phyloP scores from a whole-genome alignment of 2,888 invertebrate genomes.

The Drosophila putrida region DNA sequence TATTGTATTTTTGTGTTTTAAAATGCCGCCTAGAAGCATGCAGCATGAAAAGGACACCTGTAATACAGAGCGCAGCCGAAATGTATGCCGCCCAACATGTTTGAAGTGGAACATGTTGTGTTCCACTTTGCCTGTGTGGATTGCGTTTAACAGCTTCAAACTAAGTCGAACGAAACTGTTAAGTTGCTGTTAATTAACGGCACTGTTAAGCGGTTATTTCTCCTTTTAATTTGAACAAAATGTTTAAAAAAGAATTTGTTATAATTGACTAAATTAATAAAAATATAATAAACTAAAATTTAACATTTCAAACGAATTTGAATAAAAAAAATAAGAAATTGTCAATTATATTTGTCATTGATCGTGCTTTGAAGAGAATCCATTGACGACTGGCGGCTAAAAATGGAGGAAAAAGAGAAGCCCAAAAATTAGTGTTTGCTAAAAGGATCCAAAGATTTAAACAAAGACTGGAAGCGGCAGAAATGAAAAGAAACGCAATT shows the following conservation, averaged over 20 bases:
- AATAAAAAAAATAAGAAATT: too few relatives aligned
- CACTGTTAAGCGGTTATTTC: not conserved
- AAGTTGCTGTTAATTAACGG: not conserved
- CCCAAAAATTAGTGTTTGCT: not conserved
- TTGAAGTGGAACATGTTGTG: constrained; percentile 47
- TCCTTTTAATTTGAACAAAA: too few relatives aligned
- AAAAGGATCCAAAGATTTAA: not conserved
- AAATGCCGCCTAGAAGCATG: constrained; percentile 30
- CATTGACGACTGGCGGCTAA: too few relatives aligned
- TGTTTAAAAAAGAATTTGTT: too few relatives aligned
- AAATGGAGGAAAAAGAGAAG: too few relatives aligned
- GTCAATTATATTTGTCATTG: too few relatives aligned
- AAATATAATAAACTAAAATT: too few relatives aligned
- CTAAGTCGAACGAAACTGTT: not conserved
- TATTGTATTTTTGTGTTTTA: not conserved
- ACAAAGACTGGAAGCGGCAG: not conserved
- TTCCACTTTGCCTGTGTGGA: constrained; percentile 54
- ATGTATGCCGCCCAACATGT: constrained; percentile 56
- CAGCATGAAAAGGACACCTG: constrained; percentile 48
- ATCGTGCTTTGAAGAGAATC: too few relatives aligned
- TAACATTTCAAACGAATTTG: too few relatives aligned
- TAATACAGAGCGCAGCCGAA: constrained; percentile 15
- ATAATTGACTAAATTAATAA: too few relatives aligned
- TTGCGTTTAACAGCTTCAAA: constrained; percentile 6
- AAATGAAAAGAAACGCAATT: not conserved